These are phyloP conservation scores for Ochropacha duplaris DNA, from an alignment of 2,888 invertebrate species.

Conservation along the genomic window DNA sequence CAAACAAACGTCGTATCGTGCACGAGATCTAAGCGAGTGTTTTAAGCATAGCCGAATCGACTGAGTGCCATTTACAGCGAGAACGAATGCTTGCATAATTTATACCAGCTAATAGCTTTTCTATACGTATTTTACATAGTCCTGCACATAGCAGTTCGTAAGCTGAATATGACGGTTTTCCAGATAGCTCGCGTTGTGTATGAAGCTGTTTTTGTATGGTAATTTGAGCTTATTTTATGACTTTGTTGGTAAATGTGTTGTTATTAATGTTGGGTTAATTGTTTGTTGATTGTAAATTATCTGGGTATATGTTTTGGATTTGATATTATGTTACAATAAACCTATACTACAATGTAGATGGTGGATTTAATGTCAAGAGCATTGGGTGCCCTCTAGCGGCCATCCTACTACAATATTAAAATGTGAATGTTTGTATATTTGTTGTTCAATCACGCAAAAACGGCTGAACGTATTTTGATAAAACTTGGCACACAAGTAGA, in stretches of 20 bases:
- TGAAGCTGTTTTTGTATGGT: background rate
- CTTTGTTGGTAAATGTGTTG: background rate
- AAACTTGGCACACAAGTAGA: too few relatives aligned
- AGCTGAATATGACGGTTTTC: background rate
- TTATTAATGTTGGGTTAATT: conserved; percentile 11
- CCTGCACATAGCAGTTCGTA: background rate
- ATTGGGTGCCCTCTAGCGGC: too few relatives aligned
- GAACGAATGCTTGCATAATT: conserved; percentile 25
- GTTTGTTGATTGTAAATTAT: background rate
- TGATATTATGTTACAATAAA: background rate
- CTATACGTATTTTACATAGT: background rate
- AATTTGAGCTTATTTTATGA: background rate
- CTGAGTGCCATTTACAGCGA: background rate
- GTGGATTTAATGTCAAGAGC: too few relatives aligned
- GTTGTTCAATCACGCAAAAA: too few relatives aligned
- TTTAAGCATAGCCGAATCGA: background rate
- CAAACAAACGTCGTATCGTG: background rate
- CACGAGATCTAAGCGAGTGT: background rate
- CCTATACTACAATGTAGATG: too few relatives aligned
- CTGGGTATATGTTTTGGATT: background rate
- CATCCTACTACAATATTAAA: too few relatives aligned
- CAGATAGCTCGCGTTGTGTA: background rate
- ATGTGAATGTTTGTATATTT: too few relatives aligned
- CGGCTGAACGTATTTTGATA: too few relatives aligned
- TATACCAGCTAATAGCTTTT: conserved; percentile 25